Evolutionary conservation across 2,888 invertebrate species (phyloP).

Genomic region (Prosopocoilus inquinatus): DNA sequence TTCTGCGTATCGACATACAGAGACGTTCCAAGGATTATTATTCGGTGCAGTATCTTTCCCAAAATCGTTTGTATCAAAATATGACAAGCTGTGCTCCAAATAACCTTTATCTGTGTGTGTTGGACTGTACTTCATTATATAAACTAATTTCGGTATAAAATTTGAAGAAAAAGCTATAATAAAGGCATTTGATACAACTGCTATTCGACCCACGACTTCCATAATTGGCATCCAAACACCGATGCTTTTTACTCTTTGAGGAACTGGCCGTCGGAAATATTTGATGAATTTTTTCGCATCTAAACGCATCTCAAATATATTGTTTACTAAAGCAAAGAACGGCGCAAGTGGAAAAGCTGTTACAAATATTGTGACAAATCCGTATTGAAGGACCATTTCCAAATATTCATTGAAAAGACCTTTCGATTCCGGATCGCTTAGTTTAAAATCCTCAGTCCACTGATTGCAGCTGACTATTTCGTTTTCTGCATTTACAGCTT

Average conservation of each 20-base stretch:
- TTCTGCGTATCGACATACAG: constrained; percentile 64
- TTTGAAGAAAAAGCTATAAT: constrained; percentile 80
- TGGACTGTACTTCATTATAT: constrained; percentile 55
- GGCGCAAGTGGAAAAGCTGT: constrained; percentile 85
- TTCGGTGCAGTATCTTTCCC: constrained; percentile 44
- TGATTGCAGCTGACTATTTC: constrained; percentile 58
- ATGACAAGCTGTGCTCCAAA: constrained; percentile 66
- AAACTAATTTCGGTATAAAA: constrained; percentile 76
- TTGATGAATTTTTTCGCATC: constrained; percentile 81
- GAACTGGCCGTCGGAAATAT: constrained; percentile 71
- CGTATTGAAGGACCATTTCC: constrained; percentile 87
- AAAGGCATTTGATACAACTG: constrained; percentile 76
- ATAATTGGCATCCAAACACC: constrained; percentile 79
- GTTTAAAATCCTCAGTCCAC: constrained; percentile 73
- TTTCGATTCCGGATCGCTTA: constrained; percentile 62
- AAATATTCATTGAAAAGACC: constrained; percentile 80
- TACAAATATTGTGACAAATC: constrained; percentile 83
- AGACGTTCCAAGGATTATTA: constrained; percentile 36
- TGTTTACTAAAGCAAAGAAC: constrained; percentile 77
- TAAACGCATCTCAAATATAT: constrained; percentile 77
- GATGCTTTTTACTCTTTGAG: constrained; percentile 70
- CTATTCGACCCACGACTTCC: constrained; percentile 69
- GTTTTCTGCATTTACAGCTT: constrained; percentile 47
- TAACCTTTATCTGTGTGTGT: constrained; percentile 60
- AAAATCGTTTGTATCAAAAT: constrained; percentile 65